phyloP scores from a whole-genome alignment of 2,888 invertebrate genomes.

The Pseudeuparius sepicola region DNA sequence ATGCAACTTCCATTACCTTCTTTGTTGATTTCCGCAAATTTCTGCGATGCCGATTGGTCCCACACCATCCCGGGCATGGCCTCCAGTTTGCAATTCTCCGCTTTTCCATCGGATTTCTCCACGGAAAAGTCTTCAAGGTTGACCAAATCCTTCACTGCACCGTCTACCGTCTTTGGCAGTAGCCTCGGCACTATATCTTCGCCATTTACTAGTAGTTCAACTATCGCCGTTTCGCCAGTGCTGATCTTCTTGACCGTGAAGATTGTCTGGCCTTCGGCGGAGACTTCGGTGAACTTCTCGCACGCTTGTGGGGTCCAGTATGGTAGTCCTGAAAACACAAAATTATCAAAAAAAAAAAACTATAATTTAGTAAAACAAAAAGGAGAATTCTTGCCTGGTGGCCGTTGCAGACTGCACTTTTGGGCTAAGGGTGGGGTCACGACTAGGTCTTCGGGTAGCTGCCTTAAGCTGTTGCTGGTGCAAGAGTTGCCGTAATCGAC shows the following conservation, averaged over 20 bases:
- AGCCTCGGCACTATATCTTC: slow-evolving; percentile 54
- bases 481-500: slow-evolving; percentile 63
- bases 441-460: slow-evolving; percentile 50
- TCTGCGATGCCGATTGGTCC: slow-evolving; percentile 34
- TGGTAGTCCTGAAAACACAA: slow-evolving; percentile 37
- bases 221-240: slow-evolving; percentile 53
- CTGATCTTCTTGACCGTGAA: slow-evolving; percentile 59
- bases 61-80: slow-evolving; percentile 31
- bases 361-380: too few species aligned
- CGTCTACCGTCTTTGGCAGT: slow-evolving; percentile 34
- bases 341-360: too few species aligned
- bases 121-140: slow-evolving; percentile 32
- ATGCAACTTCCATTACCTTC: slow-evolving; percentile 2
- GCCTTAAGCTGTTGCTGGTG: slow-evolving; percentile 47
- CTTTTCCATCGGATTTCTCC: slow-evolving; percentile 21
- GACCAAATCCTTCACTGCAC: slow-evolving; percentile 54
- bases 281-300: slow-evolving; percentile 54
- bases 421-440: slow-evolving; percentile 50
- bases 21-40: slow-evolving; percentile 31
- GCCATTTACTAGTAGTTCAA: slow-evolving; percentile 51
- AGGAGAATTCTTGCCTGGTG: too few species aligned
- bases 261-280: slow-evolving; percentile 55
- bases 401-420: slow-evolving; percentile 49
- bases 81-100: slow-evolving; percentile 21
- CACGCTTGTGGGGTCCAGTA: slow-evolving; percentile 58